Evolutionary conservation across 30 jellyfish, hydroid and myxozoan species (phyloP).

Genomic region (Nemopilema nomurai): DNA sequence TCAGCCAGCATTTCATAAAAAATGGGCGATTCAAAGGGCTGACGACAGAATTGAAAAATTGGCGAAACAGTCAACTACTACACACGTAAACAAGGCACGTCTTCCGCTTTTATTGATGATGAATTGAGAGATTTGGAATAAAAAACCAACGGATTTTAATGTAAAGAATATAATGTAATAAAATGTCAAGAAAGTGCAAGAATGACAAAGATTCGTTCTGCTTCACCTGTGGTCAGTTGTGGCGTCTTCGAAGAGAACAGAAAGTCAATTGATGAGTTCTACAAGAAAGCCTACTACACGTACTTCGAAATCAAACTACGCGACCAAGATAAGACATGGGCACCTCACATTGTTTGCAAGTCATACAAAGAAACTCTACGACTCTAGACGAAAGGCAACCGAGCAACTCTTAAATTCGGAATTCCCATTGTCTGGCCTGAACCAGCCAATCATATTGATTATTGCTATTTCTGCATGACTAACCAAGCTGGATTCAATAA

Average conservation of each 20-base stretch:
- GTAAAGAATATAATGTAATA: no score
- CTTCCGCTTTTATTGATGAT: no score
- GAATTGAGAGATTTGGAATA: no score
- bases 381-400: slow-evolving; percentile 9
- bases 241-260: slow-evolving; percentile 4
- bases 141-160: no score
- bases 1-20: no score
- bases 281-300: slow-evolving; percentile 4
- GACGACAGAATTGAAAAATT: no score
- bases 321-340: slow-evolving; percentile 44
- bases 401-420: neutral
- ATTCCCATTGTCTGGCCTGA: slow-evolving; percentile 33
- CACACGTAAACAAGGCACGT: no score
- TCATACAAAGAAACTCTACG: slow-evolving; percentile 5
- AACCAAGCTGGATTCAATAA: slow-evolving; percentile 12
- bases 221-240: slow-evolving; percentile 16
- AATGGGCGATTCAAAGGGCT: no score
- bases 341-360: slow-evolving; percentile 47
- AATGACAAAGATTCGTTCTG: no score
- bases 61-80: no score
- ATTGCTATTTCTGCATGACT: slow-evolving; percentile 9
- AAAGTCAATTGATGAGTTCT: slow-evolving; percentile 1
- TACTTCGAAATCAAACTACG: slow-evolving; percentile 15
- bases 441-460: slow-evolving; percentile 1
- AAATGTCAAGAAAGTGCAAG: no score